A percentile compares a stretch with the other conserved stretches of the same genome.
phyloP scores from a whole-genome alignment of 2,888 invertebrate species.

The Itoplectis maculator region DNA sequence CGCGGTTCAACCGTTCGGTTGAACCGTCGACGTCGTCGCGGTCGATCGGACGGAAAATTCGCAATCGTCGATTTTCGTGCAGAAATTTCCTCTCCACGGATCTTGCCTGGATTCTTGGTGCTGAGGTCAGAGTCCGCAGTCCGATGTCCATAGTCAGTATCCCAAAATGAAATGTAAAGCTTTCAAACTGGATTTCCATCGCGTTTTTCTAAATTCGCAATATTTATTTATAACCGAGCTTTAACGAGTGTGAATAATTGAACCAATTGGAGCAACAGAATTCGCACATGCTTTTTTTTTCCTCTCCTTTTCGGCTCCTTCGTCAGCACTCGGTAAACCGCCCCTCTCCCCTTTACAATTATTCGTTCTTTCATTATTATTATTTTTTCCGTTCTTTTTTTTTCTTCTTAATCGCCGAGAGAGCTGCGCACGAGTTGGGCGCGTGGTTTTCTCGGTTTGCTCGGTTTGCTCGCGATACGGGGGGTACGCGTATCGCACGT shows the following conservation, averaged over 20 bases:
- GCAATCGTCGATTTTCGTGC: conserved; percentile 51
- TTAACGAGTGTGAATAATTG: too few relatives aligned
- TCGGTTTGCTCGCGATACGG: conserved; percentile 70
- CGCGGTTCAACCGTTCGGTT: too few relatives aligned
- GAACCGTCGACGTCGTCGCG: background rate
- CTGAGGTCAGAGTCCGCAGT: too few relatives aligned
- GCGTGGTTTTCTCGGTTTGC: conserved; percentile 74
- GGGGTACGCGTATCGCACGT: conserved; percentile 76
- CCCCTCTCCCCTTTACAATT: conserved; percentile 41
- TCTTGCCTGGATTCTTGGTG: too few relatives aligned
- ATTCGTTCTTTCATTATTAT: conserved; percentile 55
- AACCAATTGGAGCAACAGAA: too few relatives aligned
- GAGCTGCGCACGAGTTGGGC: conserved; percentile 58
- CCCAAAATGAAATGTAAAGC: too few relatives aligned
- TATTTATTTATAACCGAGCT: too few relatives aligned
- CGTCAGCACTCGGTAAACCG: conserved; percentile 1
- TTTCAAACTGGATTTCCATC: too few relatives aligned
- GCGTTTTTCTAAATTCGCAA: too few relatives aligned
- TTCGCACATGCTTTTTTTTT: conserved; percentile 35
- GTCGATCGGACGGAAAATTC: conserved; percentile 75
- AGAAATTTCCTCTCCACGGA: too few relatives aligned
- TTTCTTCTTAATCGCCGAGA: conserved; percentile 60
- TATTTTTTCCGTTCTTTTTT: conserved; percentile 38
- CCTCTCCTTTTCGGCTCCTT: conserved; percentile 12
- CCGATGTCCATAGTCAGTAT: too few relatives aligned